Evolutionary conservation across 2,113 vertebrate species (phyloP).

Genomic region (Marcusenius ussheri): DNA sequence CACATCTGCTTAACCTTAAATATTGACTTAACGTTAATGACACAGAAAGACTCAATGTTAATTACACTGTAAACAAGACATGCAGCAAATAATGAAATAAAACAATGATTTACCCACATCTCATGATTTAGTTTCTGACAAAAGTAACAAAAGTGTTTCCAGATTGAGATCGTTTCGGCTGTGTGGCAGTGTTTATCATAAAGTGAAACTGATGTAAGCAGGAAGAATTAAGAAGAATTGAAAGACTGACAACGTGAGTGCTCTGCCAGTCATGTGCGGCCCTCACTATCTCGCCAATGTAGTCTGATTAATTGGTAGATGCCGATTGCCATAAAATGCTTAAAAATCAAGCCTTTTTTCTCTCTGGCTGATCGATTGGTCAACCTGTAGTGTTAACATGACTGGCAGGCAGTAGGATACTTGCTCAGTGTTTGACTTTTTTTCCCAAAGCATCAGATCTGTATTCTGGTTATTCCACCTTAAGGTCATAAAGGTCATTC

Average conservation of each 20-base stretch:
- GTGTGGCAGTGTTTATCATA: background rate
- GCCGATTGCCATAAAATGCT: no score
- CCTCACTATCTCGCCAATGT: background rate
- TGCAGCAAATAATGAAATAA: background rate
- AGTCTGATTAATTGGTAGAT: background rate
- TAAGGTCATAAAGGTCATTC: background rate
- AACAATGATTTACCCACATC: background rate
- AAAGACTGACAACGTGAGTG: background rate
- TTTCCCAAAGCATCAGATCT: background rate
- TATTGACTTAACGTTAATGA: background rate
- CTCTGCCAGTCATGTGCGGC: background rate
- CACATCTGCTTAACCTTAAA: background rate
- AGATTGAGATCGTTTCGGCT: background rate
- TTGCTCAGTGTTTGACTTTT: background rate
- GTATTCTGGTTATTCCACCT: background rate
- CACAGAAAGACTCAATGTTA: background rate
- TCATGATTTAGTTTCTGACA: background rate
- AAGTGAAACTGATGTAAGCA: background rate
- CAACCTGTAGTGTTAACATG: no score
- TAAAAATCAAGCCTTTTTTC: no score
- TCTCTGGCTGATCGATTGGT: no score
- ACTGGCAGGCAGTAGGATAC: background rate
- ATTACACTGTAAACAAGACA: background rate
- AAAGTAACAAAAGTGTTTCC: background rate
- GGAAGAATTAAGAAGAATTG: background rate